These are phyloP conservation scores for Sandelia bainsii DNA, from an alignment of 2,797 vertebrate genomes.

Conservation along the genomic window DNA sequence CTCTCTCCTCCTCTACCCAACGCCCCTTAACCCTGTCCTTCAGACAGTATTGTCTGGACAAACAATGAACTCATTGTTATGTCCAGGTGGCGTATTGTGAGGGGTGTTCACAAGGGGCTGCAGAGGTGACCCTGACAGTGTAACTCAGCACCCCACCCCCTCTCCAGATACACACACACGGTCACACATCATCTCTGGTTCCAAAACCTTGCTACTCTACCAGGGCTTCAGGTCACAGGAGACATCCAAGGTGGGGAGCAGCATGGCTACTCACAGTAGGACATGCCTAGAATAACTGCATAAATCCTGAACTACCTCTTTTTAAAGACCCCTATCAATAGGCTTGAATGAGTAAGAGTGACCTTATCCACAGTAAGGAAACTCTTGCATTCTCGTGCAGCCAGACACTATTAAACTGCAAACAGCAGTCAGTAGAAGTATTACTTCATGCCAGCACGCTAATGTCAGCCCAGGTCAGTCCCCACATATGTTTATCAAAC, in stretches of 20 bases:
- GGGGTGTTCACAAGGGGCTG: constrained; percentile 65
- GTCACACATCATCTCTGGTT: constrained; percentile 11
- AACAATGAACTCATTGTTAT: constrained; percentile 81
- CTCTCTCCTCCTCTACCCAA: constrained; percentile 39
- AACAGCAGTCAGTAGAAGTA: neutral
- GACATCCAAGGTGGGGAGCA: constrained; percentile 44
- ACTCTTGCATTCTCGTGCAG: neutral
- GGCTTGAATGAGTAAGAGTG: neutral
- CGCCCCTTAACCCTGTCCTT: constrained; percentile 73
- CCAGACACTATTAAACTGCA: neutral
- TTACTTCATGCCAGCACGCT: neutral
- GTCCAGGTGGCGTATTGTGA: constrained; percentile 78
- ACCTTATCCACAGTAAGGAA: neutral
- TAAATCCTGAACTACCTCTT: constrained; percentile 3
- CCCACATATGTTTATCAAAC: neutral
- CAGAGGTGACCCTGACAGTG: constrained; percentile 77
- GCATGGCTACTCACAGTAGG: constrained; percentile 1
- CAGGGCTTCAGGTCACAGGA: constrained; percentile 58
- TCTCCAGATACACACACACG: constrained; percentile 23
- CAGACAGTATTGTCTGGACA: constrained; percentile 74
- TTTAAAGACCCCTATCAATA: neutral
- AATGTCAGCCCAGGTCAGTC: neutral
- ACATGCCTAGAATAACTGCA: constrained; percentile 12
- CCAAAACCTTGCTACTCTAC: constrained; percentile 51
- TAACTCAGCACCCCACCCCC: constrained; percentile 54